These are phyloP conservation scores for Mastomys coucha DNA, from an alignment of 2,113 vertebrate species.

Conservation along the genomic window DNA sequence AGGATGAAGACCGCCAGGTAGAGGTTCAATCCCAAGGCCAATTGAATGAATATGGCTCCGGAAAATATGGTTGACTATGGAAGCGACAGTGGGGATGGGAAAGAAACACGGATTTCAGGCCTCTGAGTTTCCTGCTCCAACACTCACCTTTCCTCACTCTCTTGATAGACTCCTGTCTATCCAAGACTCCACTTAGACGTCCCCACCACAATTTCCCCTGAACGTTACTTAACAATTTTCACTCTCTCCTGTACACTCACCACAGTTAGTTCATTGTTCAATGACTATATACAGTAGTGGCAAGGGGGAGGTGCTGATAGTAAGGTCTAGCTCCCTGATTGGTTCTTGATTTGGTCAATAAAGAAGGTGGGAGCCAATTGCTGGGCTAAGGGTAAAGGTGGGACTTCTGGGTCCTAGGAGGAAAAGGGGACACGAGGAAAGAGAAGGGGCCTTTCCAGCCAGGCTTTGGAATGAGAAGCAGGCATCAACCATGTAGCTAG, in stretches of 20 bases:
- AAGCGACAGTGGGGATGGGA: background rate
- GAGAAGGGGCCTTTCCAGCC: too few species aligned
- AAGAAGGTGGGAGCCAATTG: background rate
- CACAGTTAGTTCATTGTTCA: background rate
- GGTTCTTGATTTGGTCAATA: too few species aligned
- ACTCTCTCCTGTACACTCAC: background rate
- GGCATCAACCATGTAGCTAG: too few species aligned
- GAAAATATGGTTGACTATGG: constrained; percentile 94
- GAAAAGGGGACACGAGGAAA: too few species aligned
- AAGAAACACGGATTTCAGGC: background rate
- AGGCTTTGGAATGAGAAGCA: too few species aligned
- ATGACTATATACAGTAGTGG: background rate
- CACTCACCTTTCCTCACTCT: background rate
- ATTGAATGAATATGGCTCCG: constrained; percentile 94
- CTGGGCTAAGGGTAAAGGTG: too few species aligned
- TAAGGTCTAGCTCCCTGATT: background rate
- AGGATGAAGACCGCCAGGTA: constrained; percentile 93
- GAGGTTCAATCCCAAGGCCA: constrained; percentile 93
- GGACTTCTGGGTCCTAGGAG: too few species aligned
- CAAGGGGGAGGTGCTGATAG: background rate
- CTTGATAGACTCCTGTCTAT: background rate
- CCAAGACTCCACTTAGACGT: background rate
- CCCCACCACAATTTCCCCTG: background rate
- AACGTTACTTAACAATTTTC: background rate
- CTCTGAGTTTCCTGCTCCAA: background rate